These are phyloP conservation scores for Aproaerema taeniolella DNA, from an alignment of 2,888 invertebrate species.

Conservation along the genomic window DNA sequence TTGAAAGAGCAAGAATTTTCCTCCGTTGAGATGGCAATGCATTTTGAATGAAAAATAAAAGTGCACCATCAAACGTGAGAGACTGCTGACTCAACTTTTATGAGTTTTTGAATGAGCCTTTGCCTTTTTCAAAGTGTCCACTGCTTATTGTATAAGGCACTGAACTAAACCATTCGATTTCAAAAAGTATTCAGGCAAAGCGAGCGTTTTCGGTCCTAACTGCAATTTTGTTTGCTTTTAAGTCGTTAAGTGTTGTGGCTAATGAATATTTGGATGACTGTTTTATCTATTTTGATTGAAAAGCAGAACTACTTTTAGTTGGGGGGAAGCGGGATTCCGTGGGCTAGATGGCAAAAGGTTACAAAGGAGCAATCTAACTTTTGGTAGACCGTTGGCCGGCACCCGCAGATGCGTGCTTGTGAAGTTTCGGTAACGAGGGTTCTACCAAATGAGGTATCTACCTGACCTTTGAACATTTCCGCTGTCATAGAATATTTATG, in stretches of 20 bases:
- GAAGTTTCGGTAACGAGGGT: slow-evolving; percentile 27
- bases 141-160: not conserved
- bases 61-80: slow-evolving; percentile 34
- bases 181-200: no score
- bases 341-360: slow-evolving; percentile 18
- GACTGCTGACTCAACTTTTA: slow-evolving; percentile 33
- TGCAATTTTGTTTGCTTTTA: no score
- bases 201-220: no score
- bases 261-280: no score
- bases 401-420: slow-evolving; percentile 23
- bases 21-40: slow-evolving; percentile 31
- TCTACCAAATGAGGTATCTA: slow-evolving; percentile 10
- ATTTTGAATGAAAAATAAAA: slow-evolving; percentile 45
- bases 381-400: no score
- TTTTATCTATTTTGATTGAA: no score
- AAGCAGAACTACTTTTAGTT: not conserved
- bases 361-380: slow-evolving; percentile 29
- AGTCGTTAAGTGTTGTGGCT: no score
- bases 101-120: slow-evolving; percentile 25
- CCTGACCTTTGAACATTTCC: slow-evolving; percentile 18
- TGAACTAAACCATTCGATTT: no score
- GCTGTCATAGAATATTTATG: slow-evolving; percentile 15
- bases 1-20: slow-evolving; percentile 26
- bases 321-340: slow-evolving; percentile 6
- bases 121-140: slow-evolving; percentile 2